Base-by-base conservation (phyloP, 2,113 vertebrate species). In the Cyprinodon variegatus region DNA sequence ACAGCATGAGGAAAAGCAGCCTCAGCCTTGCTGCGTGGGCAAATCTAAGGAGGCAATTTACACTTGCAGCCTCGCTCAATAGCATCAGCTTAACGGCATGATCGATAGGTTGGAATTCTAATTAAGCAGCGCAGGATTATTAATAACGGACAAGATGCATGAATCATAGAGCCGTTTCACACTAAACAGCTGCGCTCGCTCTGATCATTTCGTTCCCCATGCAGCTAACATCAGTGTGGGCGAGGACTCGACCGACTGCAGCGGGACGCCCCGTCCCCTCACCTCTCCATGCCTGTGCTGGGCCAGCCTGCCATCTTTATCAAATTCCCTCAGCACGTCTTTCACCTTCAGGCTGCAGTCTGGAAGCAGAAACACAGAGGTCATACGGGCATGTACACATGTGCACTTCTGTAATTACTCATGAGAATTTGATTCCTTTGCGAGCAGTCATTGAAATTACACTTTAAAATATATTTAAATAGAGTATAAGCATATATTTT, bases 341-440 rank as follows among this genome's bases (percentile, higher is more conserved):
- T 96, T 96, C 88, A 98, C 96, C 86, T 95, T 96, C 90, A 94
- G 81, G 88, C 91, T 95, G 90, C 95, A 96, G 90, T 98, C 97
- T 98, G 93, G 65, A 78, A 43, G 65, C 53, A 83, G 61, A 77
- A 77, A 77, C 36, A 88, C 29, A 72, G 57, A 83, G 62, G 80
- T 81, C 86, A 92, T 60, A 78, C 69, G 79, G 43, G 53, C 29
- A 66, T 5, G 78, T 38, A 62, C n/a, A 41, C 2, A 39, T 41
- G 17, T 3, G 17, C 45, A 11, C 48, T 53, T 20, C 7, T 57
- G 50, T 57, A 14, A 37, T 8, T 48, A 70, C 43, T 40, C 39
- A n/a, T 17, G 8, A 13, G n/a, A 17, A n/a, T 7, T 53, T n/a
- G 57, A 37, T 53, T 59, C n/a, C 41, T 13, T 29, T 29, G 37